A percentile compares a stretch with the other conserved stretches of the same genome.
Evolutionary conservation across 2,888 invertebrate genomes (phyloP).

Genomic region (Cyclophora punctaria): DNA sequence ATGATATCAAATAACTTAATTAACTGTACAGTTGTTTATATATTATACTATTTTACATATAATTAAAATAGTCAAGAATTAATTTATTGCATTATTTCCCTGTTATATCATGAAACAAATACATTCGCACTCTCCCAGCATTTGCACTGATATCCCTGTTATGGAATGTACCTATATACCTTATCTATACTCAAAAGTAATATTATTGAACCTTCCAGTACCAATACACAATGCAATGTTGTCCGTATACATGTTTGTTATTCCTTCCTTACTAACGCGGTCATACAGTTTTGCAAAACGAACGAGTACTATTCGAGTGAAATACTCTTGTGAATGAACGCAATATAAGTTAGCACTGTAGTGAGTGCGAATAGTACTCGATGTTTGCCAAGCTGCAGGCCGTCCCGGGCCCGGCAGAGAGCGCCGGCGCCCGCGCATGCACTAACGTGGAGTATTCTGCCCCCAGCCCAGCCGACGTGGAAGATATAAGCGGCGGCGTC

Average conservation of each 20-base stretch:
- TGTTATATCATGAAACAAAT: constrained; percentile 12
- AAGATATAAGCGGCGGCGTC: constrained; percentile 57
- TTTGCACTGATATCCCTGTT: constrained; percentile 13
- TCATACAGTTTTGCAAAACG: constrained; percentile 52
- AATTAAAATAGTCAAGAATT: constrained; percentile 64
- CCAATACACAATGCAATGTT: constrained; percentile 23
- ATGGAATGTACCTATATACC: constrained; percentile 3
- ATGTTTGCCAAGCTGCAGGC: constrained; percentile 8
- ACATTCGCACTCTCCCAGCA: constrained; percentile 10
- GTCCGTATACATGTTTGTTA: constrained; percentile 25
- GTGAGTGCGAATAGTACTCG: too few relatives aligned
- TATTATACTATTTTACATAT: constrained; percentile 49
- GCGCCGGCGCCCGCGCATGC: constrained; percentile 48
- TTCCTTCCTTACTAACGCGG: constrained; percentile 51
- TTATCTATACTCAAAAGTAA: constrained; percentile 3
- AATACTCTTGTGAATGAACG: background rate
- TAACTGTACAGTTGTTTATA: constrained; percentile 64
- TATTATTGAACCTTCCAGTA: background rate
- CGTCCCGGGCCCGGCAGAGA: constrained; percentile 21
- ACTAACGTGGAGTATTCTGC: constrained; percentile 65
- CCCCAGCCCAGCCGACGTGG: constrained; percentile 70
- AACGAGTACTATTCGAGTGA: too few relatives aligned
- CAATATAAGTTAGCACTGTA: too few relatives aligned
- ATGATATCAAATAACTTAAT: constrained; percentile 54
- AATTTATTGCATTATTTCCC: constrained; percentile 41